Evolutionary conservation across 2,113 vertebrate genomes (phyloP), one percentile per base, ranked within the genome.

Genomic region (Trinectes maculatus): DNA sequence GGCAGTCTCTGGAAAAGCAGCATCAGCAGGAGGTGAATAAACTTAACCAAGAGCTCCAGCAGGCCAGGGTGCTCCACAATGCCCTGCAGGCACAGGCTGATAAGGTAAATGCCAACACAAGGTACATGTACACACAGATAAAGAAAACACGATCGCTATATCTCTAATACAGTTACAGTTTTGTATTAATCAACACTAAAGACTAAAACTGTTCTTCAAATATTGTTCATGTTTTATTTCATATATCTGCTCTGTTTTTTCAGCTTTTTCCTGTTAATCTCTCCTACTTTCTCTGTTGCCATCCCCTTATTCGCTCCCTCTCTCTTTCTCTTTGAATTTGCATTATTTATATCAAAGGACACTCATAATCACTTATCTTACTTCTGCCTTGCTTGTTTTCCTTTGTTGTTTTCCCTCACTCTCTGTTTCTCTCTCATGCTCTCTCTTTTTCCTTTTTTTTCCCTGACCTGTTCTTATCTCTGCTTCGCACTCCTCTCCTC

Each of bases 31-130:
- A 92, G 65, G 69, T 70, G 36, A 89, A 83, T 70, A 89, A 85
- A 67, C 81, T 92, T 13, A 92, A 84, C 77, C 92, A 92, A 59
- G 91, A 94, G 85, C 87, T 92, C 28, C 93, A 91, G 79, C 90
- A 92, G 82, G 91, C 91, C 48, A 83, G 89, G 67, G 75, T 76
- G 0, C 88, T 91, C 6, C 91, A 93, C 80, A 89, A 92, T 48
- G 70, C 88, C n/a, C 86, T 94, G 73, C 93, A 93, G 84, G 87
- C 91, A 1, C 91, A 92, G 58, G 59, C 77, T 8, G 92, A 94
- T 69, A 93, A 94, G 86, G 93, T 94, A 78, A 60, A 83, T 8
- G 28, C n/a, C 36, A 10, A 25, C 44, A 71, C 25, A 44, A 15
- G 10, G 2, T 24, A 1, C 13, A 44, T 21, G 39, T 12, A 44